Base-by-base conservation (phyloP, 1,140 invertebrate genomes). In the Apis laboriosa region DNA sequence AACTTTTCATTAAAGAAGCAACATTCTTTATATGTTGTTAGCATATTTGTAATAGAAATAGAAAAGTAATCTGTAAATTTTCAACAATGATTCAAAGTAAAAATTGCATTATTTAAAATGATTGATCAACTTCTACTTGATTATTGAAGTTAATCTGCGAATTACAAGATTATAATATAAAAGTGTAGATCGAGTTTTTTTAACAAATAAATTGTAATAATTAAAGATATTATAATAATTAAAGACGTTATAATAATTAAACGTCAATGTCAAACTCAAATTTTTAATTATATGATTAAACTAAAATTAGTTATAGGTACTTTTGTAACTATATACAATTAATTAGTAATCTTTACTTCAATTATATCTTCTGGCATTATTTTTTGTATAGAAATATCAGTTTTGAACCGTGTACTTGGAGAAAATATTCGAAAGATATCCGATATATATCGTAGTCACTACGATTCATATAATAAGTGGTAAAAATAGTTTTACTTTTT, bases 401-500 rank as follows among this genome's bases (percentile, higher is more conserved):
- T 77, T 70, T 77, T 56, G 64, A 82, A 68, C 49, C 55, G 2
- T 64, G 56, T 68, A 70, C 74, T 77, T 74, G 66, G 19, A 68
- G 34, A 67, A 75, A 58, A 75, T 53, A 53, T 28, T 81, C 56
- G 58, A 84, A 66, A 72, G 58, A 58, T 58, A 73, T 61, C 34
- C 34, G 34, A 43, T 43, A 43, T 43, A 43, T 43, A 43, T 60
- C 24, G 64, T 58, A 66, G 63, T 28, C 21, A 28, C 71, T 80
- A 75, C 28, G 55, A 74, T 84, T 80, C 71, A 24, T 67, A 68
- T 9, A 60, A 34, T 78, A 78, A 83, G 60, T 79, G 75, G n/a
- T 83, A 77, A 83, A 84, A 84, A 78, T 84, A 72, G 70, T 84
- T 77, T 73, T 84, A 84, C 71, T 73, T 64, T 43, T 72, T 79